Conservation (phyloP, 2,888 invertebrate genomes). For the Rotaria macrura region DNA sequence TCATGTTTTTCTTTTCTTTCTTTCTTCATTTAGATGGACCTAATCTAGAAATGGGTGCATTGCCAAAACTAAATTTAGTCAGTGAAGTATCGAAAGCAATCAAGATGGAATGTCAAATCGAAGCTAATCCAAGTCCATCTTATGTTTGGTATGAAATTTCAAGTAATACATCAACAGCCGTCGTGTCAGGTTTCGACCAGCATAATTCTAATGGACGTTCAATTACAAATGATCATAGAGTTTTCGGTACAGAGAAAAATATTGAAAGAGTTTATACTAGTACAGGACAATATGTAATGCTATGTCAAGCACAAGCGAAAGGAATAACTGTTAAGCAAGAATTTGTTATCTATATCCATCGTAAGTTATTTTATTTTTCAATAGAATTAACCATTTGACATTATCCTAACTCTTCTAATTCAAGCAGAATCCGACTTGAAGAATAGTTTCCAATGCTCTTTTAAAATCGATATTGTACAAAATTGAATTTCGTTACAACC, state of each 20-base stretch:
- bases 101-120: background rate
- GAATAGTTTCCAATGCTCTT: too few species aligned
- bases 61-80: background rate
- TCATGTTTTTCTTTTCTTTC: background rate
- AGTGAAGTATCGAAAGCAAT: background rate
- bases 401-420: too few species aligned
- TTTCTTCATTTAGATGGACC: background rate
- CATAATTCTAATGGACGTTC: background rate
- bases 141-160: constrained; percentile 11
- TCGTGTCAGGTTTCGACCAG: background rate
- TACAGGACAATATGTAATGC: background rate
- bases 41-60: background rate
- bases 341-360: background rate
- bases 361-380: background rate
- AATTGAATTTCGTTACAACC: too few species aligned
- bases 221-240: background rate
- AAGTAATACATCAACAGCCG: background rate
- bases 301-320: background rate
- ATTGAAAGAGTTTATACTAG: background rate
- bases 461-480: too few species aligned
- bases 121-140: background rate
- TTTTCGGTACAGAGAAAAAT: background rate
- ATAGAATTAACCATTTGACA: too few species aligned
- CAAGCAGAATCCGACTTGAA: too few species aligned
- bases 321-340: constrained; percentile 13